These are phyloP conservation scores for Margaritifera margaritifera DNA, from an alignment of 2,888 invertebrate species.

Conservation along the genomic window DNA sequence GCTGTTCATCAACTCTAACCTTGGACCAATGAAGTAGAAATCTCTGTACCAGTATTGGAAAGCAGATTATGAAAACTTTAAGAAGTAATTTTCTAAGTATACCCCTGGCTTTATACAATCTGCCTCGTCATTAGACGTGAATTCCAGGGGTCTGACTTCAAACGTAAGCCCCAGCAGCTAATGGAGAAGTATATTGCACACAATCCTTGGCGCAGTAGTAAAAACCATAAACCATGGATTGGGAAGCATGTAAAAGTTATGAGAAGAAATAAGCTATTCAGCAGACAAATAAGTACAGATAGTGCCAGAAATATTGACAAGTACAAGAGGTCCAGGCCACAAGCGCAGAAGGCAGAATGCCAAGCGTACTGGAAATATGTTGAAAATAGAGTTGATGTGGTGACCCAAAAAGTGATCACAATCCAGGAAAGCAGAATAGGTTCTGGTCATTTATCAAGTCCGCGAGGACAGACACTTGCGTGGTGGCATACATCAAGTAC, in stretches of 20 bases:
- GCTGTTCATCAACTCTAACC: too few relatives aligned
- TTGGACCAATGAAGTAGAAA: too few relatives aligned
- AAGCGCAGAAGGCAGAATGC: background rate
- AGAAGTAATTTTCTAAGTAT: background rate
- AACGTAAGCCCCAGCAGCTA: too few relatives aligned
- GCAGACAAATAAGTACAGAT: too few relatives aligned
- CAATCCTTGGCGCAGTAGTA: too few relatives aligned
- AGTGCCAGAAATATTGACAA: too few relatives aligned
- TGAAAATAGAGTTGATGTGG: slow-evolving; percentile 3
- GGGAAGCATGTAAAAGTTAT: background rate
- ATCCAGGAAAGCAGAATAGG: slow-evolving; percentile 5
- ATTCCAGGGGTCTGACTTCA: too few relatives aligned
- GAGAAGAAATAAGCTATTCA: too few relatives aligned
- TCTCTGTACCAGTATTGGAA: background rate
- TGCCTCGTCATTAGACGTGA: background rate
- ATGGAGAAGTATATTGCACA: too few relatives aligned
- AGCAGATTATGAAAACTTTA: slow-evolving; percentile 1
- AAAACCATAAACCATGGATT: too few relatives aligned
- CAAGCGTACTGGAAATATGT: background rate
- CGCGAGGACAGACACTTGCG: background rate
- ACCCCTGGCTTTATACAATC: background rate
- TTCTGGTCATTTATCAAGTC: background rate
- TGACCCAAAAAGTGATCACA: background rate
- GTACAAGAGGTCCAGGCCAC: too few relatives aligned
- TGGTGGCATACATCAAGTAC: background rate